Conservation (phyloP, 1,140 invertebrate genomes). For the Drosophila serrata region DNA sequence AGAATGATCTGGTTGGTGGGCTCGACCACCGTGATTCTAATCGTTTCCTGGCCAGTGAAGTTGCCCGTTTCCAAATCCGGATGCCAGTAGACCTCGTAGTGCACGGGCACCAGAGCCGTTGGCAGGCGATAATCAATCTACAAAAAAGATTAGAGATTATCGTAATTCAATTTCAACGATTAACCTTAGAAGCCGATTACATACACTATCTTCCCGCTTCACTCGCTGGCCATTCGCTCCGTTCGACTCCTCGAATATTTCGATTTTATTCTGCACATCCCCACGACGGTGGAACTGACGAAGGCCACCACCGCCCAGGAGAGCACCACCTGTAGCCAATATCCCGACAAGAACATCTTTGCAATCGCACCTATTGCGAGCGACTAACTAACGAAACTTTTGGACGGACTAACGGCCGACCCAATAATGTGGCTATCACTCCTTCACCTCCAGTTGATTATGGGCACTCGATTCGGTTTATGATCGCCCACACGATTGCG, state of each 20-base stretch:
- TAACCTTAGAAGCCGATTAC: not conserved
- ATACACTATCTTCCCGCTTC: constrained; percentile 38
- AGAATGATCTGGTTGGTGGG: constrained; percentile 88
- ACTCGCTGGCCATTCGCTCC: not conserved
- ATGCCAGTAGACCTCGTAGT: constrained; percentile 92
- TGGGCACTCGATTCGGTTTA: constrained; percentile 51
- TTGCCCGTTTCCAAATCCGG: constrained; percentile 90
- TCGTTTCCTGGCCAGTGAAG: constrained; percentile 90
- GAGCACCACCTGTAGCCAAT: constrained; percentile 44
- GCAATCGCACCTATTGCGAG: constrained; percentile 37
- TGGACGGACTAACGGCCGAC: not conserved
- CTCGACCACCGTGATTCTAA: constrained; percentile 87
- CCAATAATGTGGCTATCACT: constrained; percentile 28
- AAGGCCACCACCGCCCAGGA: constrained; percentile 72
- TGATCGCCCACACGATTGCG: constrained; percentile 22
- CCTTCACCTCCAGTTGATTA: constrained; percentile 21
- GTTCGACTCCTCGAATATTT: constrained; percentile 34
- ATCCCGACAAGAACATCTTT: constrained; percentile 54
- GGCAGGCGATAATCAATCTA: constrained; percentile 88
- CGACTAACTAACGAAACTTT: constrained; percentile 49
- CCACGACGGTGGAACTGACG: constrained; percentile 82
- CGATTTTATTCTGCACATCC: constrained; percentile 62
- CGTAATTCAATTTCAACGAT: not conserved
- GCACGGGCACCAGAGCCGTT: constrained; percentile 88
- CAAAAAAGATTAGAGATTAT: not conserved